Evolutionary conservation across 2,888 invertebrate genomes (phyloP), one percentile per base, ranked within the genome.

Genomic region (Harpalus rufipes): DNA sequence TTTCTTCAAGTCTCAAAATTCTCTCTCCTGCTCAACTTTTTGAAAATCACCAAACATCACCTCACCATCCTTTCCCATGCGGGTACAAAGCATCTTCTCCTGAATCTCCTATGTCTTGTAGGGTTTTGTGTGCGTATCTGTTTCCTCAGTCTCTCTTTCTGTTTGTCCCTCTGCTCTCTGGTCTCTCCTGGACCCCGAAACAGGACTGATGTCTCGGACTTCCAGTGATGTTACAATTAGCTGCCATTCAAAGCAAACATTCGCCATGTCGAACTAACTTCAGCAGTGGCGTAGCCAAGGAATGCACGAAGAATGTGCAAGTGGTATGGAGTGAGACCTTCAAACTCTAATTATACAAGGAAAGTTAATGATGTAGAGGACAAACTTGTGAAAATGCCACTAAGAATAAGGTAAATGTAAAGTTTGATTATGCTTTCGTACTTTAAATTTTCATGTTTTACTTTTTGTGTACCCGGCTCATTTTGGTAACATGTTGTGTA

Each of bases 191-290:
- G 32, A 32, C 32, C 32, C 32, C 32, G 6, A 32, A 1, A 32
- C 32, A 32, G 32, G 32, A 32, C 32, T 32, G 4, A 5, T 4
- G 32, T 5, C 32, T 32, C 6, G 68, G 68, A 72, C 72, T 76
- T 44, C 18, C 14, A 25, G 25, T 78, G 78, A 78, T 78, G 78
- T 78, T 78, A 58, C 78, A 78, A 78, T 78, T 78, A 78, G 78
- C 78, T 58, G 58, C 78, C 78, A 78, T 78, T 78, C 56, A 78
- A 78, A 78, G 78, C 78, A 78, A 78, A 78, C 78, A 78, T 78
- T 78, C 56, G n/a, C 76, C 58, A 78, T 58, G 78, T 56, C 72
- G 41, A 74, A 44, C 44, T 0, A 74, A 74, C 14, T 74, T 74
- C 41, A 39, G 21, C 63, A 63, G 68, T 2, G 68, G 32, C 14